A percentile compares a stretch with the other conserved stretches of the same genome.
phyloP scores from a whole-genome alignment of 2,113 vertebrate genomes.

The Chaetorhynchus papuensis region DNA sequence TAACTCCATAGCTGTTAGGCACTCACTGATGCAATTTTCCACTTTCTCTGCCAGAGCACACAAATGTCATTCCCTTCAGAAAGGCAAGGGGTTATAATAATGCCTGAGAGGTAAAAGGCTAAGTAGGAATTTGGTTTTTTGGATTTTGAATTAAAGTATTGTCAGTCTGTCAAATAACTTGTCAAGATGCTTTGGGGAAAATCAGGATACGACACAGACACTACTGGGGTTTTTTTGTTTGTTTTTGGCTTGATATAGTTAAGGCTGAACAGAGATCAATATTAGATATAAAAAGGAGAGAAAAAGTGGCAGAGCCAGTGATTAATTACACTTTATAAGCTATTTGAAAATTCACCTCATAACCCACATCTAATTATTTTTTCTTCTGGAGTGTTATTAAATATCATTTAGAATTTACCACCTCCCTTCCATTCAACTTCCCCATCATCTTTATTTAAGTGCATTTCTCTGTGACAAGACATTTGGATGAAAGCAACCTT shows the following conservation, averaged over 20 bases:
- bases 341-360: neutral
- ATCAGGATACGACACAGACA: neutral
- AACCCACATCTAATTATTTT: neutral
- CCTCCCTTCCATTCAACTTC: neutral
- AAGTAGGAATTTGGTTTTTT: neutral
- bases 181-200: neutral
- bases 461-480: neutral
- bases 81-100: neutral
- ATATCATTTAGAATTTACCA: neutral
- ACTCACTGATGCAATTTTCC: neutral
- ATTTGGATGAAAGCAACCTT: neutral
- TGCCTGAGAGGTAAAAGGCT: neutral
- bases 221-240: neutral
- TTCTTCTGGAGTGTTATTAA: constrained; percentile 1
- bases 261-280: constrained; percentile 2
- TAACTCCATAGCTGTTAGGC: neutral
- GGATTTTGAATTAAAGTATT: neutral
- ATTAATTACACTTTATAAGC: neutral
- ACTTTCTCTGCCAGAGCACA: neutral
- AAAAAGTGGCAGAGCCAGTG: neutral
- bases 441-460: neutral
- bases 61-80: neutral
- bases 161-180: neutral
- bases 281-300: constrained; percentile 9
- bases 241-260: neutral